Evolutionary conservation across 2,113 vertebrate genomes (phyloP).

Genomic region (Hemiscyllium ocellatum): DNA sequence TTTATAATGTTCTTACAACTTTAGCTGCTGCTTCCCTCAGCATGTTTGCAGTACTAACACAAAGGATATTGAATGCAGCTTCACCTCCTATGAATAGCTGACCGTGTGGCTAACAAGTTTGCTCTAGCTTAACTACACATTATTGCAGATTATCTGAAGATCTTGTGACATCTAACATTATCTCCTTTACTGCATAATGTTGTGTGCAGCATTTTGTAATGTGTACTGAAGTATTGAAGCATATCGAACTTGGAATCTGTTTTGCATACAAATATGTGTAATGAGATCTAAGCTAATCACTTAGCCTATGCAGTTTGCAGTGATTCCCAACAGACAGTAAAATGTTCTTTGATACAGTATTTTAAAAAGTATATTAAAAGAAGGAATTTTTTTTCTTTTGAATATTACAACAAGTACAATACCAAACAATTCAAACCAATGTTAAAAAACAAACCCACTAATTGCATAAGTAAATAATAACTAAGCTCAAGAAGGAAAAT

Average conservation of each 20-base stretch:
- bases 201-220: neutral
- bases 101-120: neutral
- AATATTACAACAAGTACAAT: too few species aligned
- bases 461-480: too few species aligned
- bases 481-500: too few species aligned
- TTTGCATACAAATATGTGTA: neutral
- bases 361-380: too few species aligned
- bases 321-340: neutral
- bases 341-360: neutral
- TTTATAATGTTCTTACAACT: neutral
- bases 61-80: neutral
- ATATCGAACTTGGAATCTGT: neutral
- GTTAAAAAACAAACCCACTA: too few species aligned
- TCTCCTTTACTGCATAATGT: neutral
- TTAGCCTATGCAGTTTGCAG: neutral
- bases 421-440: too few species aligned
- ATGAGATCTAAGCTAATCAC: neutral
- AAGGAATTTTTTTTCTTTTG: too few species aligned
- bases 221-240: neutral
- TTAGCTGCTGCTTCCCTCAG: neutral
- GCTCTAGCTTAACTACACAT: neutral
- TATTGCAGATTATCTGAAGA: neutral
- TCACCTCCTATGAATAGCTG: neutral
- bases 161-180: neutral
- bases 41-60: neutral